Evolutionary conservation across 1,140 invertebrate genomes (phyloP).

Genomic region (Drosophila pseudoananassae): DNA sequence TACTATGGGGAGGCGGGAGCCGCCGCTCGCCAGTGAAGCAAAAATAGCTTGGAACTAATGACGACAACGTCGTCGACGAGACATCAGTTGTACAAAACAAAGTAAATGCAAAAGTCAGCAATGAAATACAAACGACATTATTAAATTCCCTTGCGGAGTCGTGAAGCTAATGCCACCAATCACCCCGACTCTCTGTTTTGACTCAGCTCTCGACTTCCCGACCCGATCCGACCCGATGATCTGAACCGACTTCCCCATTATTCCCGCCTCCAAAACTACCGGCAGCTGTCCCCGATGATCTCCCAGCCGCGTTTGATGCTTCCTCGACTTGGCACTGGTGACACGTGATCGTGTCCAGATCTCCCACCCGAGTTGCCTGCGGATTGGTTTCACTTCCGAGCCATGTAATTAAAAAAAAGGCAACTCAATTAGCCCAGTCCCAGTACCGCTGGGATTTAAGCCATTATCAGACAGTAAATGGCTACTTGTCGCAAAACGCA

Average conservation of each 20-base stretch:
- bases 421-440: not conserved
- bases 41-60: slow-evolving; percentile 60
- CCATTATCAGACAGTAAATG: slow-evolving; percentile 3
- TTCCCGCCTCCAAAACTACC: slow-evolving; percentile 48
- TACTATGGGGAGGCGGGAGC: slow-evolving; percentile 3
- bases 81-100: slow-evolving; percentile 41
- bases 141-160: slow-evolving; percentile 67
- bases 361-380: not conserved
- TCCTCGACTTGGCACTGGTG: slow-evolving; percentile 47
- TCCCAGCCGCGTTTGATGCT: slow-evolving; percentile 45
- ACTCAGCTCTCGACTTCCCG: slow-evolving; percentile 17
- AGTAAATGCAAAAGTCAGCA: slow-evolving; percentile 55
- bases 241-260: slow-evolving; percentile 5
- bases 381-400: not conserved
- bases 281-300: slow-evolving; percentile 69
- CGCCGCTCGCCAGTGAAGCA: slow-evolving; percentile 22
- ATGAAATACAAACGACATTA: slow-evolving; percentile 76
- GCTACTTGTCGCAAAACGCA: not conserved
- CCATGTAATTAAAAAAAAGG: slow-evolving; percentile 24
- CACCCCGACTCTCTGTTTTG: slow-evolving; percentile 14
- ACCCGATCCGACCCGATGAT: slow-evolving; percentile 16
- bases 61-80: slow-evolving; percentile 27
- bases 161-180: slow-evolving; percentile 48
- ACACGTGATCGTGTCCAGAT: slow-evolving; percentile 26
- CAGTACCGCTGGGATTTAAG: not conserved